Evolutionary conservation across 2,797 vertebrate genomes (phyloP).

Genomic region (Mormyrus proboscirostris): DNA sequence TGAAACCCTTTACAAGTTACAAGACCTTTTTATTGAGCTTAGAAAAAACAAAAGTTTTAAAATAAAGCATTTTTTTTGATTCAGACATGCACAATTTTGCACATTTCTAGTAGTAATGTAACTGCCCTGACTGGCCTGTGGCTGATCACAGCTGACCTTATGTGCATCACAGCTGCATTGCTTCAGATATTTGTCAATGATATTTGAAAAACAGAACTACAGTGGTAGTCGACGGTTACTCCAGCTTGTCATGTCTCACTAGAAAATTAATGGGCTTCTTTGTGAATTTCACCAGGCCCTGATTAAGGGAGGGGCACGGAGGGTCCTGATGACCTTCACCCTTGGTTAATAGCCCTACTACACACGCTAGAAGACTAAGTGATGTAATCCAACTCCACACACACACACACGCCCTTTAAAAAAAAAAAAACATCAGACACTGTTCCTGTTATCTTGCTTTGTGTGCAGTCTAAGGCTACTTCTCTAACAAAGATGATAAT

Average conservation of each 20-base stretch:
- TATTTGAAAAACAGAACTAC: constrained; percentile 38
- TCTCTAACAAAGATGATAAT: not conserved
- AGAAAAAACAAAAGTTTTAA: constrained; percentile 40
- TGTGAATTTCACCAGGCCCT: not conserved
- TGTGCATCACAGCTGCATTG: constrained; percentile 24
- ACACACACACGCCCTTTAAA: not conserved
- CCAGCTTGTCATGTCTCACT: constrained; percentile 34
- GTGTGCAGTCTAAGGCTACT: not conserved
- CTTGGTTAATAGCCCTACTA: not conserved
- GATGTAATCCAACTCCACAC: not conserved
- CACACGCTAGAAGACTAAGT: not conserved
- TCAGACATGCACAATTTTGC: constrained; percentile 37
- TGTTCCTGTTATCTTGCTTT: not conserved
- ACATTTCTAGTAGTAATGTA: constrained; percentile 40
- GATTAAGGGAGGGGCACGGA: constrained; percentile 21
- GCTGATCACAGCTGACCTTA: not conserved
- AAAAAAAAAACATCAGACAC: not conserved
- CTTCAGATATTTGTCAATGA: constrained; percentile 44
- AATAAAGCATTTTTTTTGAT: constrained; percentile 32
- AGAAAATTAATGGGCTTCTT: not conserved
- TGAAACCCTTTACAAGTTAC: not conserved
- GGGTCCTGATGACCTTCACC: constrained; percentile 5
- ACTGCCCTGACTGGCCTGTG: constrained; percentile 19
- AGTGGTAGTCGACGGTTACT: constrained; percentile 48
- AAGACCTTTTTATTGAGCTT: not conserved